Evolutionary conservation across 2,888 invertebrate genomes (phyloP).

Genomic region (Nephrotoma guestfalica): DNA sequence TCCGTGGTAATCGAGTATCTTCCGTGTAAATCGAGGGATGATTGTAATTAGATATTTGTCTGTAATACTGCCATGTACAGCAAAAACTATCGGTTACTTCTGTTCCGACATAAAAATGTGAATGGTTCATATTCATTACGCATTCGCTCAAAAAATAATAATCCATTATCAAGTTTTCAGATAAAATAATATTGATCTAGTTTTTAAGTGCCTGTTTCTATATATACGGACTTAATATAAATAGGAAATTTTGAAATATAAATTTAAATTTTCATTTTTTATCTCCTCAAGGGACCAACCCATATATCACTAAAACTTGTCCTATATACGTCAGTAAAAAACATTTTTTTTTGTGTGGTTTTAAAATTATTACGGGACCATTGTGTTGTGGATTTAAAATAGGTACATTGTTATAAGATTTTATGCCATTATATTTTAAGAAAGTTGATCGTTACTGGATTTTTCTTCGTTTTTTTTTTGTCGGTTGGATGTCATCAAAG

Average conservation of each 20-base stretch:
- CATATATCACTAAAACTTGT: neutral
- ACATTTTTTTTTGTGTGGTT: neutral
- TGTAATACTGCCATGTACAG: too few species aligned
- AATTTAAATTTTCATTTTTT: neutral
- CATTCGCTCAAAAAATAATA: too few species aligned
- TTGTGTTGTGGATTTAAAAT: neutral
- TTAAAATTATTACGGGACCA: neutral
- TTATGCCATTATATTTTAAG: neutral
- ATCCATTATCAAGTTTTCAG: too few species aligned
- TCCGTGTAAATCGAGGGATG: too few species aligned
- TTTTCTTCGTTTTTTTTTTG: neutral
- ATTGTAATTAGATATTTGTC: too few species aligned
- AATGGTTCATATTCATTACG: too few species aligned
- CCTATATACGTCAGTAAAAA: neutral
- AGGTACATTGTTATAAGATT: neutral
- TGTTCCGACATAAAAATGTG: too few species aligned
- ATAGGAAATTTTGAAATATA: neutral
- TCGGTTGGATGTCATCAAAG: neutral
- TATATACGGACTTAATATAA: neutral
- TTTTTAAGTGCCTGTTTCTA: too few species aligned
- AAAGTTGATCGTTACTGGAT: neutral
- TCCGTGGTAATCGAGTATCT: too few species aligned
- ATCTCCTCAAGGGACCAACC: neutral
- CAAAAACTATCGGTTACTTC: too few species aligned
- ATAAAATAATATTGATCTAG: too few species aligned